These are phyloP conservation scores for Poecilobothrus nobilitatus DNA, from an alignment of 2,888 invertebrate genomes.

Conservation along the genomic window DNA sequence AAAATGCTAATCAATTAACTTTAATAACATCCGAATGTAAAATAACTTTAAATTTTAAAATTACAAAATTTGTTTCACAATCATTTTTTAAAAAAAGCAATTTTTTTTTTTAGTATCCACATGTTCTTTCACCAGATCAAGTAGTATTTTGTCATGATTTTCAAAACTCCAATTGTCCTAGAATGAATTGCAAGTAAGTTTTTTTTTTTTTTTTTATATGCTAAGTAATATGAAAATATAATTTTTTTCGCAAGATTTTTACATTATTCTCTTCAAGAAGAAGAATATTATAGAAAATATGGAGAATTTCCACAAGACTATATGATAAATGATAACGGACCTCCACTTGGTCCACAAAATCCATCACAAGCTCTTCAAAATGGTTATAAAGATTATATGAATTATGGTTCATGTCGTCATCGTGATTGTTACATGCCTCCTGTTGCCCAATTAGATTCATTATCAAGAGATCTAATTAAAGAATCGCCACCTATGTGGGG, in stretches of 20 bases:
- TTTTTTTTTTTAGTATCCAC: slow-evolving; percentile 24
- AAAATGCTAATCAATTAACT: no score
- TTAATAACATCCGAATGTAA: no score
- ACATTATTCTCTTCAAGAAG: slow-evolving; percentile 69
- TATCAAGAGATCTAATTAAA: slow-evolving; percentile 15
- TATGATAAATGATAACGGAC: slow-evolving; percentile 22
- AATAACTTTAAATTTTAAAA: not conserved
- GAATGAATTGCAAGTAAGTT: slow-evolving; percentile 55
- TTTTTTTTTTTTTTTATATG: not conserved
- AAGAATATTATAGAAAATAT: slow-evolving; percentile 61
- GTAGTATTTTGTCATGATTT: slow-evolving; percentile 55
- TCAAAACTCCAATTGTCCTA: slow-evolving; percentile 67
- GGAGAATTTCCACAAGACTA: slow-evolving; percentile 56
- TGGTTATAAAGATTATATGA: slow-evolving; percentile 35
- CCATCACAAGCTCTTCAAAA: slow-evolving; percentile 27
- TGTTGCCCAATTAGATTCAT: slow-evolving; percentile 11
- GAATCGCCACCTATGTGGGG: slow-evolving; percentile 21
- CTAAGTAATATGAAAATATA: no score
- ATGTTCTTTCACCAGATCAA: slow-evolving; percentile 27
- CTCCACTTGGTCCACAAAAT: slow-evolving; percentile 45
- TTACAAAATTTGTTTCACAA: no score
- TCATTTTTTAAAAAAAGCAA: not conserved
- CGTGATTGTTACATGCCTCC: slow-evolving; percentile 22
- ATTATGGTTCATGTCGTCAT: slow-evolving; percentile 24
- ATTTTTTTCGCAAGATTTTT: slow-evolving; percentile 51